Evolutionary conservation across 2,113 vertebrate species (phyloP).

Genomic region (Pholis gunnellus): DNA sequence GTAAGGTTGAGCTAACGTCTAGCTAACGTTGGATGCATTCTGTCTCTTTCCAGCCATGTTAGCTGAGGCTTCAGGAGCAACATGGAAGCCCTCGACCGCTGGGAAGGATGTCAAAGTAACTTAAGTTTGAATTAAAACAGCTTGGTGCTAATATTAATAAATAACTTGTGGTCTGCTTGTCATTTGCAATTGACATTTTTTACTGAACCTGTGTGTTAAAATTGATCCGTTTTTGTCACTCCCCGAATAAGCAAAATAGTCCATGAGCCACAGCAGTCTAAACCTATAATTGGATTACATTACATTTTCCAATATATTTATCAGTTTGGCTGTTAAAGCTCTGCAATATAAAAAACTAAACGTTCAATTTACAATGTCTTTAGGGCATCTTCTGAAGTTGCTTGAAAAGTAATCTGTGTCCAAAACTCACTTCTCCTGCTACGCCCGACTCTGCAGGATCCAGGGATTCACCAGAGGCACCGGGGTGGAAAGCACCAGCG

Average conservation of each 20-base stretch:
- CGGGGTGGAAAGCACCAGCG: conserved; percentile 23
- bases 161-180: not conserved
- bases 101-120: conserved; percentile 64
- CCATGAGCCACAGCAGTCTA: not conserved
- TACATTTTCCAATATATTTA: not conserved
- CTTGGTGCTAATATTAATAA: not conserved
- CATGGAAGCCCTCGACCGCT: conserved; percentile 18
- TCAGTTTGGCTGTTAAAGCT: not conserved
- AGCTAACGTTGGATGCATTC: not conserved
- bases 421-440: not conserved
- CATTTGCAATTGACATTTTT: not conserved
- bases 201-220: not conserved
- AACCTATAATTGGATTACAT: not conserved
- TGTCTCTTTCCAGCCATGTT: conserved; percentile 72
- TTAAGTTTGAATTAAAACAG: not conserved
- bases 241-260: not conserved
- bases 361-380: not conserved
- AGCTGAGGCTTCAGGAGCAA: conserved; percentile 45
- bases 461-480: conserved; percentile 45
- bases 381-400: not conserved
- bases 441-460: not conserved
- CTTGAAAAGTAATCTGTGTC: not conserved
- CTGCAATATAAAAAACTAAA: not conserved
- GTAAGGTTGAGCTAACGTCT: not conserved
- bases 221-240: not conserved